Evolutionary conservation across 1,140 invertebrate genomes (phyloP).

Genomic region (Aplysia californica): DNA sequence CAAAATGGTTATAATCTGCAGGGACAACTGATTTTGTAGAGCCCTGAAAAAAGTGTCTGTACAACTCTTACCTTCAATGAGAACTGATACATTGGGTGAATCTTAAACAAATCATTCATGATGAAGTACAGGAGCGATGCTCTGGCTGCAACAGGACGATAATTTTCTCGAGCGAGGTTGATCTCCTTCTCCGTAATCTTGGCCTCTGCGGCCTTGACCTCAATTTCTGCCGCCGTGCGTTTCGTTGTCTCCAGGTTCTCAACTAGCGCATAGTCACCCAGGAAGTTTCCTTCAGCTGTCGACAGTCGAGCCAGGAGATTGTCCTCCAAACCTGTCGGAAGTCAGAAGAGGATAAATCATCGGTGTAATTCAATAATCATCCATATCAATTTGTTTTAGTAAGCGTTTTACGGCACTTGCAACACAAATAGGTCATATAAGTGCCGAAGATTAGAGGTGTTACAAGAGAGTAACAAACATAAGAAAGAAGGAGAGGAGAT

Average conservation of each 20-base stretch:
- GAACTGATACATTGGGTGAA: slow-evolving; percentile 98
- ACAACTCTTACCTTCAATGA: slow-evolving; percentile 92
- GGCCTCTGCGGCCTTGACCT: slow-evolving; percentile 90
- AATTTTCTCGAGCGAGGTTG: slow-evolving; percentile 91
- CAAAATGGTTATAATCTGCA: no score
- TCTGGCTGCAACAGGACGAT: slow-evolving; percentile 89
- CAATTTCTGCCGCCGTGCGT: slow-evolving; percentile 93
- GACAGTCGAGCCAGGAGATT: slow-evolving; percentile 90
- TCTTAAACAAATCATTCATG: slow-evolving; percentile 95
- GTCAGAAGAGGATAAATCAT: no score
- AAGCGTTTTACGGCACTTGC: no score
- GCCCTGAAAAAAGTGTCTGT: no score
- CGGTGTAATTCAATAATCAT: no score
- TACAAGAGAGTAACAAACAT: no score
- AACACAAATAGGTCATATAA: no score
- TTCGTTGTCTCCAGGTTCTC: slow-evolving; percentile 98
- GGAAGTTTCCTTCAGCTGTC: slow-evolving; percentile 89
- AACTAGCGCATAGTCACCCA: slow-evolving; percentile 90
- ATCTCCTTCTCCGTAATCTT: slow-evolving; percentile 92
- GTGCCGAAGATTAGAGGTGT: no score
- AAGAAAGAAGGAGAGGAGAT: no score
- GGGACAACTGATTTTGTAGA: no score
- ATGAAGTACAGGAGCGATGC: slow-evolving; percentile 96
- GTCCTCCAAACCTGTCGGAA: slow-evolving; percentile 80
- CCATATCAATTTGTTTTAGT: no score